Conservation (phyloP, 1,140 invertebrate species). For the Cydia splendana region DNA sequence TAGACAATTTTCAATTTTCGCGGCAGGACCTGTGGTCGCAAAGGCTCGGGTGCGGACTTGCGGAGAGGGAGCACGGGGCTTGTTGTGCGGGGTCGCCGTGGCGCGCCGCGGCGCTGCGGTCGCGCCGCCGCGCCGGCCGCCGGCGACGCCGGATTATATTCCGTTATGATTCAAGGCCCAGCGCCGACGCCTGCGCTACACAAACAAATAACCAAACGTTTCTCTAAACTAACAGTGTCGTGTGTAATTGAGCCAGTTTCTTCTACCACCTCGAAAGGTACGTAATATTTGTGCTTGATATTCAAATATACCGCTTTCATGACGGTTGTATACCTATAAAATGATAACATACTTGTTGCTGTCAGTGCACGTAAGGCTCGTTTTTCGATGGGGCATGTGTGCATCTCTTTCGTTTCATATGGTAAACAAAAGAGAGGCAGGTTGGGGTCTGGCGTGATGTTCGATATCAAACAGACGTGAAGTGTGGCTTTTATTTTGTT, state of each 20-base stretch:
- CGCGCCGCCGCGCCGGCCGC: slow-evolving; percentile 42
- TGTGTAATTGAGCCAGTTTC: background rate
- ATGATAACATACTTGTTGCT: background rate
- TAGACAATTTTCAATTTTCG: too few relatives aligned
- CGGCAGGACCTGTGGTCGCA: background rate
- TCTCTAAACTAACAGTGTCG: slow-evolving; percentile 15
- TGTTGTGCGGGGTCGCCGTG: slow-evolving; percentile 54
- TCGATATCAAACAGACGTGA: background rate
- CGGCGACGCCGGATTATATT: slow-evolving; percentile 37
- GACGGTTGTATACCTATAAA: background rate
- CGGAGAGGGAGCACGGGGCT: slow-evolving; percentile 36
- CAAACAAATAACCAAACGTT: slow-evolving; percentile 19
- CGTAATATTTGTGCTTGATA: background rate
- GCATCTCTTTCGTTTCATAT: background rate
- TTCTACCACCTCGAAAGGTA: background rate
- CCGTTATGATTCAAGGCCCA: slow-evolving; percentile 44
- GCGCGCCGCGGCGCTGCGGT: slow-evolving; percentile 67
- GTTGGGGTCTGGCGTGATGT: background rate
- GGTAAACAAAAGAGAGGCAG: background rate
- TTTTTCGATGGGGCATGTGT: background rate
- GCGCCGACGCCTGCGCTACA: slow-evolving; percentile 52
- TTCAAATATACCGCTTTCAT: background rate
- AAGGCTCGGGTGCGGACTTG: slow-evolving; percentile 17
- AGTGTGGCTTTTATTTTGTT: background rate
- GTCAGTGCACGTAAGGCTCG: slow-evolving; percentile 1